Evolutionary conservation across 2,113 vertebrate genomes (phyloP), one percentile per base, ranked within the genome.

Genomic region (Bujurquina vittata): DNA sequence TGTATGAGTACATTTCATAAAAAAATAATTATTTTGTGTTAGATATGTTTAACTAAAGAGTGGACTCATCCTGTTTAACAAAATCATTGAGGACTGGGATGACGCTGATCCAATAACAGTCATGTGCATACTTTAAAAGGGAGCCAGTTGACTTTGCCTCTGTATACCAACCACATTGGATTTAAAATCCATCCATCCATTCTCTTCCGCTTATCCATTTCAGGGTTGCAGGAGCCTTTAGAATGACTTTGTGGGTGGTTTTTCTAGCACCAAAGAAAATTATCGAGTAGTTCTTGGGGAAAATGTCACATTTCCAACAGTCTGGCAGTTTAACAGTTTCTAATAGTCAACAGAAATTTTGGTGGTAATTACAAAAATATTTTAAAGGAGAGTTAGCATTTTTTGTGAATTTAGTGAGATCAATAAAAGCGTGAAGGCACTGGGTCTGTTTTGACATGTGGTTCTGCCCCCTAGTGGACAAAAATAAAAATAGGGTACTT

Each of bases 401-500:
- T 52, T 12, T 46, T 46, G 23, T 69, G 52, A 52, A 52, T 69
- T 69, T 52, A 52, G 23, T 69, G 43, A 69, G 23, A 69, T 69
- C 31, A 69, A 1, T 3, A 26, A 15, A 69, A 49, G 15, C 2
- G 0, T 12, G 2, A 52, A 31, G 20, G 2, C 43, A 20, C 4
- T 46, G 11, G 43, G 4, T 4, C 73, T 58, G 0, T n/a, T 26
- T 14, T 65, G 37, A 76, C 20, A 23, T 59, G 31, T 63, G 20
- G 4, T 57, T 43, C 55, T 82, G 46, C 49, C 72, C n/a, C 58
- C 86, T 89, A 62, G 55, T 84, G 88, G 56, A 37, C 55, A 62
- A 54, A 35, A 5, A 46, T 81, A 20, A 12, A 9, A 3, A 2
- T 15, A 40, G 12, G 43, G 2, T 56, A 17, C 54, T n/a, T 8